Evolutionary conservation across 2,888 invertebrate genomes (phyloP).

Genomic region (Catocala nupta): DNA sequence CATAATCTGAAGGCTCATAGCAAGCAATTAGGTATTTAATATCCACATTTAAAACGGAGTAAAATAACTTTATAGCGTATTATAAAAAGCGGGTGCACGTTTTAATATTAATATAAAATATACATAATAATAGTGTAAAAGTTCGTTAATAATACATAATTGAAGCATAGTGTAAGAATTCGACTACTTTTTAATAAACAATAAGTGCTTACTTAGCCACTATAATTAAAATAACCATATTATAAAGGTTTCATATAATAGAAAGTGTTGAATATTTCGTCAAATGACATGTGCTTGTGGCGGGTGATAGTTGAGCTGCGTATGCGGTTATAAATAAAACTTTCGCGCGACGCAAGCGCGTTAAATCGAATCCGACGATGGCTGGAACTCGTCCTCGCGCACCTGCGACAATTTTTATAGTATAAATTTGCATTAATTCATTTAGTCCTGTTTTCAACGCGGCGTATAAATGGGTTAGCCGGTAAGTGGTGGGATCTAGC

Average conservation of each 20-base stretch:
- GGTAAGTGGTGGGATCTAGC: conserved; percentile 83
- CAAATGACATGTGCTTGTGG: conserved; percentile 50
- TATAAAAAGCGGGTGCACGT: conserved; percentile 18
- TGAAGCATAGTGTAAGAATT: not conserved
- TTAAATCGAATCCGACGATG: conserved; percentile 84
- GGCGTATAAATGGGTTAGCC: conserved; percentile 85
- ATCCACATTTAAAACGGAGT: conserved; percentile 36
- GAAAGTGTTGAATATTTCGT: conserved; percentile 29
- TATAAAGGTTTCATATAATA: not conserved
- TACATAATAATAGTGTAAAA: not conserved
- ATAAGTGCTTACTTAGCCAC: too few species aligned
- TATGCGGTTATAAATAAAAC: conserved; percentile 82
- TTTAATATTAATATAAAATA: conserved; percentile 8
- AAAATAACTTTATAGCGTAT: conserved; percentile 39
- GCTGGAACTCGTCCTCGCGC: conserved; percentile 83
- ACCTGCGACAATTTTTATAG: conserved; percentile 88
- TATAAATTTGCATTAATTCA: conserved; percentile 87
- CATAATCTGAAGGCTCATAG: conserved; percentile 45
- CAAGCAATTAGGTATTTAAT: conserved; percentile 38
- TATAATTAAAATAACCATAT: not conserved
- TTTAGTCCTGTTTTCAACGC: conserved; percentile 85
- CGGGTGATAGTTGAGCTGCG: conserved; percentile 67
- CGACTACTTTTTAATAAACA: too few species aligned
- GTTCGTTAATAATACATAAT: not conserved
- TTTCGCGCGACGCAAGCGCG: conserved; percentile 80